phyloP scores from a whole-genome alignment of 1,140 invertebrate genomes.

The Antheraea pernyi region DNA sequence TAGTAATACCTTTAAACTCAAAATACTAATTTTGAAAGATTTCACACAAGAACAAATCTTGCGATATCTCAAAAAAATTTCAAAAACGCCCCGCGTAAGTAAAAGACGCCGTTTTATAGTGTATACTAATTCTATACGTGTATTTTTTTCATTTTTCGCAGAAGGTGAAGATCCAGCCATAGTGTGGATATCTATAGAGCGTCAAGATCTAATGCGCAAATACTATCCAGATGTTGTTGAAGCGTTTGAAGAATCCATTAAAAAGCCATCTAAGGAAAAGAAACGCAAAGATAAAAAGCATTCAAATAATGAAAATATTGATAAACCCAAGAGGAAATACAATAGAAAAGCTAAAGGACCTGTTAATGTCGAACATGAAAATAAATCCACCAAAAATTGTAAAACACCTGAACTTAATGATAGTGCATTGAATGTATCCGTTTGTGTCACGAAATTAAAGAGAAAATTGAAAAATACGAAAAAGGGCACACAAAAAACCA shows the following conservation, averaged over 20 bases:
- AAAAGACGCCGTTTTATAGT: too few species aligned
- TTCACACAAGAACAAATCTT: too few species aligned
- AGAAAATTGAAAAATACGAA: slow-evolving; percentile 49
- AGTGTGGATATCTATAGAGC: slow-evolving; percentile 84
- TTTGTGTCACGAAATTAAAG: slow-evolving; percentile 57
- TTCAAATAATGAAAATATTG: slow-evolving; percentile 23
- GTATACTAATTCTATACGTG: not conserved
- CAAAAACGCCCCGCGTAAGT: too few species aligned
- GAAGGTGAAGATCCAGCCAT: slow-evolving; percentile 72
- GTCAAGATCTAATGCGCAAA: slow-evolving; percentile 81
- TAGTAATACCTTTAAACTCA: too few species aligned
- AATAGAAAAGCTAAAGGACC: slow-evolving; percentile 55
- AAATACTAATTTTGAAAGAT: too few species aligned
- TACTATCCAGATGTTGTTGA: slow-evolving; percentile 84
- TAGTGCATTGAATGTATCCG: slow-evolving; percentile 48
- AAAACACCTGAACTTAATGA: slow-evolving; percentile 38
- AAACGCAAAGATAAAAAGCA: slow-evolving; percentile 47
- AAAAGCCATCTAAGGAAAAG: slow-evolving; percentile 78
- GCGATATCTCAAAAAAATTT: too few species aligned
- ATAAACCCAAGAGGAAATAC: slow-evolving; percentile 74
- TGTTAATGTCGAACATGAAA: slow-evolving; percentile 31
- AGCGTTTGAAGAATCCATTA: slow-evolving; percentile 76
- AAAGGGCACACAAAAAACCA: slow-evolving; percentile 46
- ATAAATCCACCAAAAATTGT: slow-evolving; percentile 50
- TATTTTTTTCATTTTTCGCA: slow-evolving; percentile 43